phyloP scores from a whole-genome alignment of 2,113 vertebrate species.

The Nannospalax galili region DNA sequence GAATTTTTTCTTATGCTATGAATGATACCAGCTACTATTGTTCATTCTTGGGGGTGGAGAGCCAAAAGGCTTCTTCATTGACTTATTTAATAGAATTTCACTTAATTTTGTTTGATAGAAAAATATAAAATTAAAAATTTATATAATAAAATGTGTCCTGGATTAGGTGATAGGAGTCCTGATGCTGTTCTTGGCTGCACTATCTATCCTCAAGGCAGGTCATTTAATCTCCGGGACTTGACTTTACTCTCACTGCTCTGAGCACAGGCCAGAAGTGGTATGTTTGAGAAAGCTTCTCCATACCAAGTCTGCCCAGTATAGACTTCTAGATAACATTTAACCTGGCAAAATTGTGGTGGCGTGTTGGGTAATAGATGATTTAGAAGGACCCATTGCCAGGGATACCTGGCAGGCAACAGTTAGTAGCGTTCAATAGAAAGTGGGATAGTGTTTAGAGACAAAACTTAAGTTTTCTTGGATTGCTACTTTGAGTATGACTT shows the following conservation, averaged over 20 bases:
- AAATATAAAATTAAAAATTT: not conserved
- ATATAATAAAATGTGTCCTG: not conserved
- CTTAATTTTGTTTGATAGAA: not conserved
- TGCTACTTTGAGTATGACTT: not conserved
- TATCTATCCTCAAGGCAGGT: not conserved
- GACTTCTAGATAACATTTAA: no score
- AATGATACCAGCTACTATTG: not conserved
- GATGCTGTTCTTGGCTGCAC: no score
- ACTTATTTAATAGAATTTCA: not conserved
- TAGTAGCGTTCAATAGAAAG: not conserved
- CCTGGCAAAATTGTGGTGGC: no score
- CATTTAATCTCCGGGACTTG: no score
- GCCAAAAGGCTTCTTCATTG: not conserved
- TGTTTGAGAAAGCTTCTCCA: no score
- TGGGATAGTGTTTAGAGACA: not conserved
- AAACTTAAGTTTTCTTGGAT: not conserved
- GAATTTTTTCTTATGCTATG: slow-evolving; percentile 48
- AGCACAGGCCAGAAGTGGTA: no score
- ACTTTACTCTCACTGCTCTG: no score
- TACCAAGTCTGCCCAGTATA: no score
- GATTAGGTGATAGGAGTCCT: not conserved
- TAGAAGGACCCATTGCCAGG: no score
- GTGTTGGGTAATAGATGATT: not conserved
- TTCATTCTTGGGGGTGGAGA: not conserved
- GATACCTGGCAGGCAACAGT: not conserved